Percentiles rank a stretch among this genome's conserved stretches.
Evolutionary conservation across 2,888 invertebrate genomes (phyloP).

Genomic region (Hypena proboscidalis): DNA sequence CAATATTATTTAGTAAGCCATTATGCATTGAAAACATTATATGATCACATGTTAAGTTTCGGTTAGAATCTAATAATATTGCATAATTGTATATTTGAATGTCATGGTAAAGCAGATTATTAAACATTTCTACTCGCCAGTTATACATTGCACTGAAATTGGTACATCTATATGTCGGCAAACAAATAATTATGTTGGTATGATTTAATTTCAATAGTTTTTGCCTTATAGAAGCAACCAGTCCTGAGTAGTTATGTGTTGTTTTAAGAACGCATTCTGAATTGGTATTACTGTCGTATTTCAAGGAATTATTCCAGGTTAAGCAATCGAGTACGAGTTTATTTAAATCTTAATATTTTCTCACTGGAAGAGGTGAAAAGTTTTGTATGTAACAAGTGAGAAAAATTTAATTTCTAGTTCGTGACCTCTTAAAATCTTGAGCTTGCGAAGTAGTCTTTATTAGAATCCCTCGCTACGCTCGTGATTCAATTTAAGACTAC

Average conservation of each 20-base stretch:
- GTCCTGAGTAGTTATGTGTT: neutral
- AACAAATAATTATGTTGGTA: constrained; percentile 1
- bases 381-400: too few relatives aligned
- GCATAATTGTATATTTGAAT: neutral
- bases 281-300: too few relatives aligned
- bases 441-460: too few relatives aligned
- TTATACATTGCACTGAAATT: neutral
- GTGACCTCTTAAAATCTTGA: too few relatives aligned
- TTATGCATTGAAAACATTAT: constrained; percentile 2
- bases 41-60: neutral
- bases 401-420: too few relatives aligned
- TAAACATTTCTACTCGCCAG: neutral
- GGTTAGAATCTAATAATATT: neutral
- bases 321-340: too few relatives aligned
- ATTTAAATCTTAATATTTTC: too few relatives aligned
- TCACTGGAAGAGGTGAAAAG: too few relatives aligned
- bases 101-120: neutral
- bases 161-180: neutral
- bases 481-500: too few relatives aligned
- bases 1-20: neutral
- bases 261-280: too few relatives aligned
- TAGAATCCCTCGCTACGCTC: too few relatives aligned
- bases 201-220: neutral
- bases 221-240: neutral
- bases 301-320: too few relatives aligned